Percentiles rank a stretch among this genome's conserved stretches.
These are phyloP conservation scores for Xyrauchen texanus DNA, from an alignment of 2,113 vertebrate species.

Conservation along the genomic window DNA sequence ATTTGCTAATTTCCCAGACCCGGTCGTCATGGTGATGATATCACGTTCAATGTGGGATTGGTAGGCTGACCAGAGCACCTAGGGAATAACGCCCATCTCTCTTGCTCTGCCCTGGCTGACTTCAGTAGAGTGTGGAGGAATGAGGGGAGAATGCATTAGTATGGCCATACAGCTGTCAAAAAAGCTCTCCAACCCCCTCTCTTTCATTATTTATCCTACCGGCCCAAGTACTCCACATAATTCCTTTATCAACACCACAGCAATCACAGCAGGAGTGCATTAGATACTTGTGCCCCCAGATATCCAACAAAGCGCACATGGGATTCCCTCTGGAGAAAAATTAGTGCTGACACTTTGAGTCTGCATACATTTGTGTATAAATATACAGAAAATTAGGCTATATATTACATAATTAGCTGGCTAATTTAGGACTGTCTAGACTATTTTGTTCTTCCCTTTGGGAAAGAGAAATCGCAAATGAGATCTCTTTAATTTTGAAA, in stretches of 20 bases:
- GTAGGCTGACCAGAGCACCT: slow-evolving; percentile 59
- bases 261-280: slow-evolving; percentile 28
- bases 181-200: not conserved
- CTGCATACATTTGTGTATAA: slow-evolving; percentile 2
- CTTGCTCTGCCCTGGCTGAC: slow-evolving; percentile 28
- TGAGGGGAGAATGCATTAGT: slow-evolving; percentile 3
- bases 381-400: not conserved
- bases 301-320: too few species aligned
- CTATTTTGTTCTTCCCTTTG: not conserved
- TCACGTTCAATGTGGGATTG: slow-evolving; percentile 56
- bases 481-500: not conserved
- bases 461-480: not conserved
- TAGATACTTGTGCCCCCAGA: not conserved
- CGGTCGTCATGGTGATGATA: slow-evolving; percentile 77
- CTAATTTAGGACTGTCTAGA: slow-evolving; percentile 22
- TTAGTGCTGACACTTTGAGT: slow-evolving; percentile 26
- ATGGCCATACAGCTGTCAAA: slow-evolving; percentile 32
- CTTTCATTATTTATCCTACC: slow-evolving; percentile 29
- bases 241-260: slow-evolving; percentile 40
- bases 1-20: slow-evolving; percentile 57
- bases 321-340: slow-evolving; percentile 32
- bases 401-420: slow-evolving; percentile 19
- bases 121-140: slow-evolving; percentile 37
- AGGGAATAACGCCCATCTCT: slow-evolving; percentile 64
- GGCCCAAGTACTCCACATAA: too few species aligned